These are phyloP conservation scores for Coptotermes formosanus DNA, from an alignment of 1,140 invertebrate species.

Conservation along the genomic window DNA sequence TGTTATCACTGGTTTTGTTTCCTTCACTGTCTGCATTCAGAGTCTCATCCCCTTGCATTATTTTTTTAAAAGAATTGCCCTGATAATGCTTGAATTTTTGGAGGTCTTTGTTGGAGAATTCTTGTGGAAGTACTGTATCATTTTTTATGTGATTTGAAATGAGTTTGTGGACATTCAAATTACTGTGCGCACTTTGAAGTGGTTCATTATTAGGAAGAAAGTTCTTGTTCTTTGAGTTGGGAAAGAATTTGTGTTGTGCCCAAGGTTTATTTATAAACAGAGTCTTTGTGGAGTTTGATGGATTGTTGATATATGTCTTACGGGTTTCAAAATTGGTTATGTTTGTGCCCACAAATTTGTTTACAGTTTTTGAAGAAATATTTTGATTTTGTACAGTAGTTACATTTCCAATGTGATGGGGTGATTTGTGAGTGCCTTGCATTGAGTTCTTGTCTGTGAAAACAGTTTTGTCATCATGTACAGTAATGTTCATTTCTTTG, in stretches of 20 bases:
- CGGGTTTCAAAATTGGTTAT: neutral
- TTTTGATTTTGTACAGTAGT: neutral
- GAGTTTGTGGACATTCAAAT: neutral
- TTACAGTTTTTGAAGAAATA: neutral
- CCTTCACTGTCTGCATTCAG: neutral
- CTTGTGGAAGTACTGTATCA: neutral
- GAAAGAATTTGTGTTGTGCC: slow-evolving; percentile 16
- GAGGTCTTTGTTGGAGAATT: neutral
- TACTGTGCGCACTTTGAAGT: neutral
- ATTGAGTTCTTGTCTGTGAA: neutral
- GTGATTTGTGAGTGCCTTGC: neutral
- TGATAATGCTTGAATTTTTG: neutral
- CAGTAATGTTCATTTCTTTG: neutral
- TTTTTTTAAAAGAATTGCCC: neutral
- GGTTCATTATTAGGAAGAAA: neutral
- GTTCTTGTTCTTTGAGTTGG: neutral
- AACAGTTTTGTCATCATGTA: neutral
- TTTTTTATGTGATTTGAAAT: neutral
- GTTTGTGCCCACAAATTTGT: neutral
- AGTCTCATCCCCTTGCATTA: neutral
- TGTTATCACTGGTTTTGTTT: neutral
- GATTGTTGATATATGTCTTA: neutral
- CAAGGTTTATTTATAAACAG: neutral
- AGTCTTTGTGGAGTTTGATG: neutral
- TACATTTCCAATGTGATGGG: neutral